A percentile compares a stretch with the other conserved stretches of the same genome.
Conservation (phyloP, 2,888 invertebrate genomes). For the Lepas anatifera region DNA sequence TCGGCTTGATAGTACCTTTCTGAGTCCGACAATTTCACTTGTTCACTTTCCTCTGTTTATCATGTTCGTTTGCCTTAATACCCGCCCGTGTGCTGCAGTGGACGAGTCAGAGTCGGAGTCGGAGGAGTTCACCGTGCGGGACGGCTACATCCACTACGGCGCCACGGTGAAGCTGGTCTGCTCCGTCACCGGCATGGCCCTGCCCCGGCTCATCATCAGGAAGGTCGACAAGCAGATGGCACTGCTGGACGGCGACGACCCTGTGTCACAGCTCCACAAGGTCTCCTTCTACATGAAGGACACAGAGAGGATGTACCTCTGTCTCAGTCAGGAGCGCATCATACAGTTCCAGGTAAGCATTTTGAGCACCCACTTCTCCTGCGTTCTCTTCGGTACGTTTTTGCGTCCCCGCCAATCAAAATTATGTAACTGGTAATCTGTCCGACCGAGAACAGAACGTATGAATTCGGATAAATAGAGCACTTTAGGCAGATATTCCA, state of each 20-base stretch:
- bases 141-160: slow-evolving; percentile 98
- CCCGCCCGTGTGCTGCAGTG: slow-evolving; percentile 39
- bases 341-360: slow-evolving; percentile 78
- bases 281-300: slow-evolving; percentile 99
- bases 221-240: slow-evolving; percentile 99
- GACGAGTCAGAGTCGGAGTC: slow-evolving; percentile 97
- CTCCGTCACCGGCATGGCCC: slow-evolving; percentile 96
- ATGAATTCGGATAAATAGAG: too few species aligned
- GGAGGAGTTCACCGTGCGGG: slow-evolving; percentile 82
- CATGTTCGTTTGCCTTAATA: neutral
- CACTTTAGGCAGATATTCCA: too few species aligned
- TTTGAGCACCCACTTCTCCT: too few species aligned
- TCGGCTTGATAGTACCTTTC: too few species aligned
- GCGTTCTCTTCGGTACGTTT: too few species aligned
- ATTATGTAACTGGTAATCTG: too few species aligned
- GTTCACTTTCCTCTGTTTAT: too few species aligned
- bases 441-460: too few species aligned
- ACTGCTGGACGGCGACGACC: slow-evolving; percentile 93
- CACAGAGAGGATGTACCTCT: slow-evolving; percentile 96
- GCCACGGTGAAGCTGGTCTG: slow-evolving; percentile 98
- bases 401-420: too few species aligned
- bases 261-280: slow-evolving; percentile 97
- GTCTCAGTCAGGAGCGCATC: slow-evolving; percentile 93
- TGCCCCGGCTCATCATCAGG: slow-evolving; percentile 86
- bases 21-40: too few species aligned